Base-by-base conservation (phyloP, 2,888 invertebrate species). In the Eupsilia transversa region DNA sequence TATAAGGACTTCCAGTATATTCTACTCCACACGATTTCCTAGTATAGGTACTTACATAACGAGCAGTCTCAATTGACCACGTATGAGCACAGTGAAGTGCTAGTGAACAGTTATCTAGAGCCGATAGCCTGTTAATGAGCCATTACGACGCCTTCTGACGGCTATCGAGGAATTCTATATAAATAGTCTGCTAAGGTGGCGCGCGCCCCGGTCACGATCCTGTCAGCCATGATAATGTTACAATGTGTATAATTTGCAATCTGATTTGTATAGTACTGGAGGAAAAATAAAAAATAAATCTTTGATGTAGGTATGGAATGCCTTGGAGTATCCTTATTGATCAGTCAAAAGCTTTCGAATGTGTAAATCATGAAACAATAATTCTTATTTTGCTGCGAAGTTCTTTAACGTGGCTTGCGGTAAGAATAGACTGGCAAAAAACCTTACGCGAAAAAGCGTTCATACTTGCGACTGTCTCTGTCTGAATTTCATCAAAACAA, bases 201-300 rank as follows among this genome's bases (percentile, higher is more conserved):
- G 79, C 82, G 81, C 80, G 88, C 86, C 77, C 88, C 80, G 88
- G 89, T 92, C 92, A 92, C 92, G 92, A 92, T 87, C 86, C 79
- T 72, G 87, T 83, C 83, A 86, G 86, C 87, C 87, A 89, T 87
- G 89, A 89, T 89, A 89, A 89, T 88, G 80, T 80, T 73, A 82
- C 71, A 74, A 77, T 83, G 72, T 71, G 52, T 54, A 57, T 61
- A 70, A 74, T 72, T 74, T 80, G 7, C 38, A 80, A 61, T 61
- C 68, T 67, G 41, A 72, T 81, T 77, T 70, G 64, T 43, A 52
- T 5, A 12, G 77, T 75, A 84, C 72, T 59, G 77, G 17, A 10
- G 12, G 57, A 57, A 79, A 60, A 74, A 60, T 41, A 54, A 65
- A 30, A 30, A 10, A n/a, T 17, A 41, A 4, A 35, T n/a, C 0